Base-by-base conservation (phyloP, 2,888 invertebrate species). In the Cheilosia urbana region DNA sequence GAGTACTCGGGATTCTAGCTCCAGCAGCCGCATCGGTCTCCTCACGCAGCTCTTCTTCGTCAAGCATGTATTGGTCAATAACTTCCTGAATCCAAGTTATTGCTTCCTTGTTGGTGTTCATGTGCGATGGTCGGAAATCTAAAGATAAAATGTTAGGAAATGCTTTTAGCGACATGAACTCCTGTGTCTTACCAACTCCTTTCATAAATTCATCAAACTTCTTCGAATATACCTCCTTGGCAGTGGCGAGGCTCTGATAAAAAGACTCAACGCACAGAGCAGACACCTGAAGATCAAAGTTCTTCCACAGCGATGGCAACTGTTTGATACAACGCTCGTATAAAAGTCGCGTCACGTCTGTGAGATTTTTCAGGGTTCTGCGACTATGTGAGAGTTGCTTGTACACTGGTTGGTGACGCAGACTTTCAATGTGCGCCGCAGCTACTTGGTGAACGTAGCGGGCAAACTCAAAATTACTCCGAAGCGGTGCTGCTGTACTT, bases 251-350 rank as follows among this genome's bases (percentile, higher is more conserved):
- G 69, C 91, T 90, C 77, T 92, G 90, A 13, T 93, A 88, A 90
- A 94, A 95, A 88, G 94, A 94, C 89, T 95, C 94, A 13, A 94
- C 88, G 17, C 93, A 93, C 19, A 93, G 88, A 37, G 93, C 90
- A 0, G 94, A 93, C 0, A 93, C 92, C 30, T 90, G 89, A 63
- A 92, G 89, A 89, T 95, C 94, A 87, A 94, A 94, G 81, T 93
- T 92, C 1, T 92, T 89, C 88, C 92, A 92, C 6, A 94, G 88
- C 13, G 93, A 92, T 0, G 92, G 90, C 75, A 94, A 90, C 57
- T 92, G 91, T 65, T 90, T 90, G 17, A 94, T 91, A 79, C 93
- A 93, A 63, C 92, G 91, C 69, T 93, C 92, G 57, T 92, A 92
- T 4, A 92, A 66, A 0, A 91, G 87, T 87, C 89, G 90, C 0